These are phyloP conservation scores for Drosophila algonquin DNA, from an alignment of 2,888 invertebrate genomes.

Conservation along the genomic window DNA sequence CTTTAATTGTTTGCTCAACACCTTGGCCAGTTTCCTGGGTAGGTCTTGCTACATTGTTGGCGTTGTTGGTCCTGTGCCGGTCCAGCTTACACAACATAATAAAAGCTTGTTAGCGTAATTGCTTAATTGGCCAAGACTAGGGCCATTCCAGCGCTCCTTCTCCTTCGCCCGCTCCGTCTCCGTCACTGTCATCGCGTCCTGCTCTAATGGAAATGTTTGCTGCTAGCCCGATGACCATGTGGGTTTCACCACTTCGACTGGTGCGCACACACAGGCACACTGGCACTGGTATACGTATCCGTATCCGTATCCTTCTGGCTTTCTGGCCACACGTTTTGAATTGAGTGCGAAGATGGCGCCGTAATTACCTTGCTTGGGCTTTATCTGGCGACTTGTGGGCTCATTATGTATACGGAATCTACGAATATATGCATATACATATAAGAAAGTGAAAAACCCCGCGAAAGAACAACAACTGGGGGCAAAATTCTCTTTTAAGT, in stretches of 20 bases:
- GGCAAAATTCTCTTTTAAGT: neutral
- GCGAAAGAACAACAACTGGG: too few relatives aligned
- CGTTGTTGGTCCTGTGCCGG: conserved; percentile 7
- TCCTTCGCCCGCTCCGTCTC: neutral
- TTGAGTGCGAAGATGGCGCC: conserved; percentile 54
- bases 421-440: too few relatives aligned
- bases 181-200: conserved; percentile 1
- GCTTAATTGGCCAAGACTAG: conserved; percentile 69
- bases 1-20: conserved; percentile 76
- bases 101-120: conserved; percentile 78
- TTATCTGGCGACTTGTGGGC: conserved; percentile 6
- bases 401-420: neutral
- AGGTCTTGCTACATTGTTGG: conserved; percentile 25
- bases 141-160: neutral
- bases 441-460: too few relatives aligned
- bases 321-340: conserved; percentile 37
- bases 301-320: conserved; percentile 37
- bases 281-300: neutral
- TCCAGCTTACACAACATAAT: conserved; percentile 60
- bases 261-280: conserved; percentile 4
- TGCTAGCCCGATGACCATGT: conserved; percentile 33
- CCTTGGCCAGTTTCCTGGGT: conserved; percentile 51
- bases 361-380: conserved; percentile 57
- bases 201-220: conserved; percentile 66
- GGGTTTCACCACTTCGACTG: conserved; percentile 23